A percentile compares a stretch with the other conserved stretches of the same genome.
Evolutionary conservation across 2,888 invertebrate species (phyloP).

Genomic region (Dicycla oo): DNA sequence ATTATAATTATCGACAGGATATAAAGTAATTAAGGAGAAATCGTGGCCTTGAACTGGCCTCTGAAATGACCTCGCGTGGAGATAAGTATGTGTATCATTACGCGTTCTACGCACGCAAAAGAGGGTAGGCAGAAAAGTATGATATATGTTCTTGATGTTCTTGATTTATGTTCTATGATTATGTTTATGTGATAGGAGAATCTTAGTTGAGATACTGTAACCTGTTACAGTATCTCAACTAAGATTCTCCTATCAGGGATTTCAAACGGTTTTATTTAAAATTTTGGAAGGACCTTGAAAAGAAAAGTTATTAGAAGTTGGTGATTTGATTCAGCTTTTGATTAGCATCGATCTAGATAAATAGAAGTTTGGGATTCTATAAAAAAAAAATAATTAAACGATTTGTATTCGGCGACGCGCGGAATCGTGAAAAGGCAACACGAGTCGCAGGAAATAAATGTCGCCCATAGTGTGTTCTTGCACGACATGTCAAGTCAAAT

Average conservation of each 20-base stretch:
- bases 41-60: slow-evolving; percentile 44
- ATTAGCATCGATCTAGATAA: background rate
- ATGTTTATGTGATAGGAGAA: too few relatives aligned
- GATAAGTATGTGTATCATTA: slow-evolving; percentile 10
- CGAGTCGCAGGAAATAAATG: background rate
- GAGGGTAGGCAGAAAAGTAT: background rate
- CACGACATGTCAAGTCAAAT: slow-evolving; percentile 2
- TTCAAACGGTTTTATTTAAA: background rate
- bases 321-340: background rate
- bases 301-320: background rate
- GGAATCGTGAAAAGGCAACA: slow-evolving; percentile 11
- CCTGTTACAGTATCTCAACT: background rate
- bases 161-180: too few relatives aligned
- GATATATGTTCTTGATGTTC: too few relatives aligned
- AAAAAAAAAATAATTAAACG: background rate
- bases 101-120: background rate
- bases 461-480: background rate
- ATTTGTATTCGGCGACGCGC: slow-evolving; percentile 6
- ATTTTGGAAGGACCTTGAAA: background rate
- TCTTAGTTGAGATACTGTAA: too few relatives aligned
- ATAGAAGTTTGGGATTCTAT: background rate
- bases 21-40: slow-evolving; percentile 38
- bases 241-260: background rate
- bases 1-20: slow-evolving; percentile 32
- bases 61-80: slow-evolving; percentile 33